Base-by-base conservation (phyloP, 2,113 vertebrate species). In the Salvelinus namaycush region DNA sequence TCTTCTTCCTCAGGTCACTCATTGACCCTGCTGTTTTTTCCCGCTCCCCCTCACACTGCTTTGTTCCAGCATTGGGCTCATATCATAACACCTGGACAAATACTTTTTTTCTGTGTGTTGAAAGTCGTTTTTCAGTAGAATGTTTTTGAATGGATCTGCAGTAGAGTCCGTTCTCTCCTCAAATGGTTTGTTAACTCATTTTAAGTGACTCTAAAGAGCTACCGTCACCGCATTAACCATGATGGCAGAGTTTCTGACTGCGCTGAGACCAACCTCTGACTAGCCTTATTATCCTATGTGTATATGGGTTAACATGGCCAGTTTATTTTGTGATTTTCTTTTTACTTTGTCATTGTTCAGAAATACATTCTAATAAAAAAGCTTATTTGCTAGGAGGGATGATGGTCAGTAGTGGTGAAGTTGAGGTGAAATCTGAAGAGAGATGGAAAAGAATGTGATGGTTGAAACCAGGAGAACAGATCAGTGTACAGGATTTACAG, bases 61-160 rank as follows among this genome's bases (percentile, higher is more conserved):
- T 48, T 20, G 11, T 16, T 11, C 22, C 49, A 29, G 66, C 34
- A 4, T 0, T 22, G 72, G 59, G 0, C 68, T 49, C 70, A 70
- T 16, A 16, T 73, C 51, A 3, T 65, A 39, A 69, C 82, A 80
- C 80, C 80, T 82, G 73, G 54, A 68, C 27, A 44, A 44, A 11
- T 34, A 34, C 6, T 1, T 34, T 34, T 34, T 34, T 6, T 31
- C 0, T 31, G 6, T 34, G 34, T 34, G 34, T 34, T 6, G 1
- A 34, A 34, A 20, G 3, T 49, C 5, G 11, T 48, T 22, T 39
- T 57, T 75, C n/a, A 68, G 7, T 27, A 22, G 2, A 3, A 44
- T 0, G 4, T 49, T 24, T 44, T 57, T 75, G 18, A 68, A 8
- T 27, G 29, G 29, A 31, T 73, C 66, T 29, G 54, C 70, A 65